Percentiles rank a stretch among this genome's conserved stretches.
Evolutionary conservation across 2,888 invertebrate genomes (phyloP).

Genomic region (Diploptera punctata): DNA sequence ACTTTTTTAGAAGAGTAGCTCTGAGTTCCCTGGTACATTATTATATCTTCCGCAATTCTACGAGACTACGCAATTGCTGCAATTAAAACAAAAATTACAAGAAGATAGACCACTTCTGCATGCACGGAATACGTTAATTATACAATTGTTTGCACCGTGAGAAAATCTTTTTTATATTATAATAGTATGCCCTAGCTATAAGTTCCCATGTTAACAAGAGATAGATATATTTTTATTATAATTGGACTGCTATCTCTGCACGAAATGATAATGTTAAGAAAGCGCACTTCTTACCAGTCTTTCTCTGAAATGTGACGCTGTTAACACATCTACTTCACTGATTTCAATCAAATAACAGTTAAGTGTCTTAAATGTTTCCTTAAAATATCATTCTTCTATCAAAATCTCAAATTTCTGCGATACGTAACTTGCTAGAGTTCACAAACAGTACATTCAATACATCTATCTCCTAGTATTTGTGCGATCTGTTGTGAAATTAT

Average conservation of each 20-base stretch:
- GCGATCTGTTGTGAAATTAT: no score
- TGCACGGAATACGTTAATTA: conserved; percentile 7
- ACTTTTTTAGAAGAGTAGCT: no score
- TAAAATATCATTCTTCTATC: background rate
- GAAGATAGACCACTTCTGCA: conserved; percentile 22
- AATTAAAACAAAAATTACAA: no score
- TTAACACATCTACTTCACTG: background rate
- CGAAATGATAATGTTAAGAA: conserved; percentile 26
- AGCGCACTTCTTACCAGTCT: conserved; percentile 17
- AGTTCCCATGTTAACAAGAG: conserved; percentile 30
- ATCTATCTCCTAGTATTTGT: no score
- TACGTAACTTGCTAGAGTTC: no score
- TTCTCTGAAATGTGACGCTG: conserved; percentile 16
- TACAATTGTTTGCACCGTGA: conserved; percentile 12
- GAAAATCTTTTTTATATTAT: conserved; percentile 15
- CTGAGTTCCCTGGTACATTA: no score
- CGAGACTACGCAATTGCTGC: no score
- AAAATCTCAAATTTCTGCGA: no score
- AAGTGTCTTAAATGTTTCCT: background rate
- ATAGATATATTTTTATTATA: conserved; percentile 22
- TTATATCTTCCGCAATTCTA: no score
- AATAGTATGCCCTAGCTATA: conserved; percentile 18
- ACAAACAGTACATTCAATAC: no score
- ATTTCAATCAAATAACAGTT: conserved; percentile 7
- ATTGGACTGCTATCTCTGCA: conserved; percentile 17